Evolutionary conservation across 2,888 invertebrate genomes (phyloP).

Genomic region (Thera britannica): DNA sequence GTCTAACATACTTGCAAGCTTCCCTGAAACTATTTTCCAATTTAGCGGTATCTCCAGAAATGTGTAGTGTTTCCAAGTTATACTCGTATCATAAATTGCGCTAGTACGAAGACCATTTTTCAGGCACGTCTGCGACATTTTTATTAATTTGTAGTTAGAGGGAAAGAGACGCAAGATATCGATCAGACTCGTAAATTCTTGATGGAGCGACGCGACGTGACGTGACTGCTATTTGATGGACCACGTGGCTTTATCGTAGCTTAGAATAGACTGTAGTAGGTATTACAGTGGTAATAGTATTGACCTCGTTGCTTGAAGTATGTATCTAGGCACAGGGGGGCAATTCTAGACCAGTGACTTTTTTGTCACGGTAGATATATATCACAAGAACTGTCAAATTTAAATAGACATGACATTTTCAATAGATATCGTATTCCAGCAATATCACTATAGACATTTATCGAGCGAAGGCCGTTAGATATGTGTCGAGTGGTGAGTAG

Average conservation of each 20-base stretch:
- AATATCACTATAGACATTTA: too few relatives aligned
- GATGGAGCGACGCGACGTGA: background rate
- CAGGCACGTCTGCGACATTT: background rate
- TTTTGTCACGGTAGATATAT: too few relatives aligned
- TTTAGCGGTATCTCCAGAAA: background rate
- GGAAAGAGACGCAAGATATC: background rate
- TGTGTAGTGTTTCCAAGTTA: background rate
- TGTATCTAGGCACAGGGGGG: too few relatives aligned
- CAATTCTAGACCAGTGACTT: too few relatives aligned
- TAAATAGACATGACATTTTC: too few relatives aligned
- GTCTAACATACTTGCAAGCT: background rate
- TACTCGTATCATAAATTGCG: constrained; percentile 3
- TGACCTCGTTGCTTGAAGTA: too few relatives aligned
- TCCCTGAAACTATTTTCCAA: background rate
- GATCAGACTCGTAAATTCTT: background rate
- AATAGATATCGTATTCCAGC: too few relatives aligned
- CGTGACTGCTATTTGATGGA: background rate
- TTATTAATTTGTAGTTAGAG: constrained; percentile 9
- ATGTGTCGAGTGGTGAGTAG: too few relatives aligned
- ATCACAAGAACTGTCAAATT: too few relatives aligned
- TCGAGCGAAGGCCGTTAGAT: too few relatives aligned
- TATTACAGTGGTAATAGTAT: background rate
- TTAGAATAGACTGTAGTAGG: background rate
- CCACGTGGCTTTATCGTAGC: background rate
- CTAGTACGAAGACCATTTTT: background rate